Evolutionary conservation across 2,888 invertebrate species (phyloP), one percentile per base, ranked within the genome.

Genomic region (Ommatoiulus sabulosus): DNA sequence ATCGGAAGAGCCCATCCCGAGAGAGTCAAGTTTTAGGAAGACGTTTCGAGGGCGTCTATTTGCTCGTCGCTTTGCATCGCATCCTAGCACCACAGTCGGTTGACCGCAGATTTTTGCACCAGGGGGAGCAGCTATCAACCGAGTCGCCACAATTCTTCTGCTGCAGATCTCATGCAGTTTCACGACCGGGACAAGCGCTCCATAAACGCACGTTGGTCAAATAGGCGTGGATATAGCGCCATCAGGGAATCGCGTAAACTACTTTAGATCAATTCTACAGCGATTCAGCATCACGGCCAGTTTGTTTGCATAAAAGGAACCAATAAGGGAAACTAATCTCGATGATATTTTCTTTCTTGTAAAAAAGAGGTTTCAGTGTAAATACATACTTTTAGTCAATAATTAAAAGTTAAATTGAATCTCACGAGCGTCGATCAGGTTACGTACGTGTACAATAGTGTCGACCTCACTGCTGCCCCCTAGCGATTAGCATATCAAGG

Each of bases 341-440:
- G 63, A 63, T 20, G 63, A 17, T 63, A 63, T 63, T 63, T 63
- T 63, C 63, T 63, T 63, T 10, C 63, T 63, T 63, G 63, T 63
- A 63, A 63, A 63, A 52, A 63, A n/a, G n/a, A n/a, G 63, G 63
- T 63, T 63, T 63, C 63, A 63, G 63, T 63, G 63, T 63, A 63
- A 63, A 63, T 63, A 63, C 63, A 63, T n/a, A 63, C 63, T 63
- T 63, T 63, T 63, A 63, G 63, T 63, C 63, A 63, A 63, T 63
- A 63, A 63, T 63, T 63, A 63, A 63, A 63, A 63, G 63, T 63
- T 63, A n/a, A 63, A 63, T 63, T 63, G 63, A 63, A 63, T 63
- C 63, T 63, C 63, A 63, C 63, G 63, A 63, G n/a, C 63, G 20
- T 63, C 63, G 63, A 17, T 63, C 63, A n/a, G n/a, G 17, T 63